Evolutionary conservation across 2,113 vertebrate genomes (phyloP), one percentile per base, ranked within the genome.

Genomic region (Pelecanoides urinatrix): DNA sequence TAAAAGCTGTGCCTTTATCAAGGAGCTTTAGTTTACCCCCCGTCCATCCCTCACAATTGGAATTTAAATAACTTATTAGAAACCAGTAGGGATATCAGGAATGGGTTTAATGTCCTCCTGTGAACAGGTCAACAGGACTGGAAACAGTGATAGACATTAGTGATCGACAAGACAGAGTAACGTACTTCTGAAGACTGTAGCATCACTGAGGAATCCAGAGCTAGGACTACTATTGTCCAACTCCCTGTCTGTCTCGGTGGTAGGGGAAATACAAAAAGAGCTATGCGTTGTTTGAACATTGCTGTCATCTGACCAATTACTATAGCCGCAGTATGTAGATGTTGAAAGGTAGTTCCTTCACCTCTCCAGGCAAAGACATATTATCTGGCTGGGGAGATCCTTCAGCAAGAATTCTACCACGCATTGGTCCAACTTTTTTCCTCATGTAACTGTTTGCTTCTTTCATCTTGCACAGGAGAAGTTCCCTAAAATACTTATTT

Each of bases 401-500:
- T 86, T 86, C 75, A 77, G 65, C 47, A 81, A 84, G 55, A 75
- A 15, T 92, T 45, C n/a, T 66, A 17, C 23, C 19, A n/a, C 56
- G 26, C 12, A 49, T 76, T 2, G 1, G 44, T 88, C 71, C 40
- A 40, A 21, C 16, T n/a, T 55, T 29, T 74, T 91, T 68, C 75
- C 79, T 86, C 18, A 8, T 8, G 4, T 77, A 53, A 74, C 26
- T 63, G 86, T 44, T 79, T 77, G 30, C 21, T 94, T 55, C 20
- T 78, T 73, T 68, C n/a, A 34, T 50, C 68, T 86, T 52, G 22
- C 6, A 3, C 3, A 2, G 32, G 22, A 71, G 11, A 86, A 27
- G n/a, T 81, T 96, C 50, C n/a, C n/a, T 71, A 38, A 96, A 91
- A 73, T 67, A 50, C n/a, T 63, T 63, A 15, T 5, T 72, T 82